These are phyloP conservation scores for Pimephales promelas DNA, from an alignment of 2,113 vertebrate species.

Conservation along the genomic window DNA sequence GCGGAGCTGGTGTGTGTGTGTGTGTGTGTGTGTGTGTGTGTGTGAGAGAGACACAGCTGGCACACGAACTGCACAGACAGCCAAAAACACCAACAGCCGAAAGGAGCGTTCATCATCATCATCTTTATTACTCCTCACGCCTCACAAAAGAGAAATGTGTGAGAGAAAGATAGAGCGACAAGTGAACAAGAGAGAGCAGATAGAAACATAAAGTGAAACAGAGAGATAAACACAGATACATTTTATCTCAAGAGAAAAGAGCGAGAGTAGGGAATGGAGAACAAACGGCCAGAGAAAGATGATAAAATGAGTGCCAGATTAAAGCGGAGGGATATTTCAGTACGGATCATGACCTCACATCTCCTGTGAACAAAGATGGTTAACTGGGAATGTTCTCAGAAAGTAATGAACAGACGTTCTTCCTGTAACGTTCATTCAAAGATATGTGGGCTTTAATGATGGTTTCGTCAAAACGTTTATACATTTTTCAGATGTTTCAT, in stretches of 20 bases:
- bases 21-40: not conserved
- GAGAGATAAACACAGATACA: not conserved
- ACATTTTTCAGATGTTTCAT: no score
- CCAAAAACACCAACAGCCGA: not conserved
- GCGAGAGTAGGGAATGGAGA: no score
- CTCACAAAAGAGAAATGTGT: not conserved
- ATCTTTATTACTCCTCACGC: not conserved
- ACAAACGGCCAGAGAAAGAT: not conserved
- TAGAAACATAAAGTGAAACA: not conserved
- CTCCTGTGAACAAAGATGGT: no score
- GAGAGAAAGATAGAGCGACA: not conserved
- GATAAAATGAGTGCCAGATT: not conserved
- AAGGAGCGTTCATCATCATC: not conserved
- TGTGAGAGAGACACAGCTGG: not conserved
- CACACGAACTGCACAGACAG: not conserved
- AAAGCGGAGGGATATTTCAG: not conserved
- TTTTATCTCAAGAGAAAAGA: not conserved
- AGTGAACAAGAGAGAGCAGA: not conserved
- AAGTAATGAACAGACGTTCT: no score
- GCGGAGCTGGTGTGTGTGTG: not conserved
- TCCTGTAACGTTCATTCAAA: no score
- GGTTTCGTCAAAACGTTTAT: no score
- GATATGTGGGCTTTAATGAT: no score
- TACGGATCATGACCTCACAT: not conserved
- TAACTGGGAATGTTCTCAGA: no score